Conservation (phyloP, 1,140 invertebrate species). For the Caenorhabditis latens region DNA sequence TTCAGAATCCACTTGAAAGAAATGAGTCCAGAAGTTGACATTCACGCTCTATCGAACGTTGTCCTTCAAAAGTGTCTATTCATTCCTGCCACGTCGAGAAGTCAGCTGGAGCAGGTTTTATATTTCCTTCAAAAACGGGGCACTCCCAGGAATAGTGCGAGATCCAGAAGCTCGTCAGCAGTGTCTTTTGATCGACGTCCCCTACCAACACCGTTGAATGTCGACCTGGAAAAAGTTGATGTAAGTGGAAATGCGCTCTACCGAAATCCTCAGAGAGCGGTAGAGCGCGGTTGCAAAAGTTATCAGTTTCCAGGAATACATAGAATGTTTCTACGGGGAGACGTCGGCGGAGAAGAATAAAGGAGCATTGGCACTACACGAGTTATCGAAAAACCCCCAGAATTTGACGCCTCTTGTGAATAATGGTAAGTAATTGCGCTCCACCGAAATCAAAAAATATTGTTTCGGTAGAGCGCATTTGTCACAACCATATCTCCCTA, state of each 20-base stretch:
- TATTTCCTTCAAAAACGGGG: slow-evolving; percentile 90
- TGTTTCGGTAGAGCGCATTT: too few relatives aligned
- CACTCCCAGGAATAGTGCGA: slow-evolving; percentile 73
- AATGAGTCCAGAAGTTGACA: slow-evolving; percentile 86
- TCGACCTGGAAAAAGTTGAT: slow-evolving; percentile 36
- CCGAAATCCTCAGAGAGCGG: too few relatives aligned
- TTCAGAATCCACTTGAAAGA: slow-evolving; percentile 86
- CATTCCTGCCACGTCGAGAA: slow-evolving; percentile 87
- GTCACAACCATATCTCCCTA: too few relatives aligned
- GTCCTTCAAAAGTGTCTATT: slow-evolving; percentile 90
- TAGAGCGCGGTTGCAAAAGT: too few relatives aligned
- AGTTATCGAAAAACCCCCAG: slow-evolving; percentile 90
- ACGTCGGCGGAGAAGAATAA: slow-evolving; percentile 86
- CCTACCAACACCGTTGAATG: background rate
- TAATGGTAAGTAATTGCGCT: slow-evolving; percentile 83
- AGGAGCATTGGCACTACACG: slow-evolving; percentile 90
- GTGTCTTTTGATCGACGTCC: slow-evolving; percentile 46
- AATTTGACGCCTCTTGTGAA: slow-evolving; percentile 92
- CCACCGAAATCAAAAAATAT: too few relatives aligned
- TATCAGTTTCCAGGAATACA: slow-evolving; percentile 85
- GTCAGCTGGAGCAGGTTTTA: slow-evolving; percentile 91
- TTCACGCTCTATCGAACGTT: slow-evolving; percentile 86
- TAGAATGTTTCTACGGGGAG: slow-evolving; percentile 96
- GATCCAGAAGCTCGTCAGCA: slow-evolving; percentile 36
- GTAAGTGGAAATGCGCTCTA: background rate